Evolutionary conservation across 2,888 invertebrate genomes (phyloP), one percentile per base, ranked within the genome.

Genomic region (Drosophila rubida): DNA sequence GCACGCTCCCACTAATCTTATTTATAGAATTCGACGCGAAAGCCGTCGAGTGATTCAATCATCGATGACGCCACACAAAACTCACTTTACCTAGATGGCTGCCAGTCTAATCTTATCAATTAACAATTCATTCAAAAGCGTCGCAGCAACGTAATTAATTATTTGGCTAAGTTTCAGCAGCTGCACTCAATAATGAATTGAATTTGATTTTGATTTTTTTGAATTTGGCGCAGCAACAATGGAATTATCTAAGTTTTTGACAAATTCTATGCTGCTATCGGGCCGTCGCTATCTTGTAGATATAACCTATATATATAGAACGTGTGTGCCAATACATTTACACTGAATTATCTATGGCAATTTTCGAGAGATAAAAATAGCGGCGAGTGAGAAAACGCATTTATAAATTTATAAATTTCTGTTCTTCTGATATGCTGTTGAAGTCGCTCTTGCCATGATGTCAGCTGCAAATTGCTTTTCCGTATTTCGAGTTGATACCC

Each of bases 401-500:
- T 71, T 41, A 72, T 44, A 42, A 59, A 58, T 30, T 69, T 57
- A 53, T 58, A 61, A 30, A 45, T 57, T 35, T 46, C 3, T 2
- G 19, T 19, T 19, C 3, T 3, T 30, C 14, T 14, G 42, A 41
- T 63, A 48, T 54, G 45, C 30, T 46, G 41, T 55, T 48, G 65
- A 48, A 13, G 27, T 51, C 39, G 32, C n/a, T 32, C n/a, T 32
- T 72, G 74, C 58, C 58, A 74, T 83, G 87, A 83, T 83, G 83
- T 83, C 83, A 83, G 87, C 78, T 86, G 75, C 75, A 75, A 84
- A 82, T 80, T 75, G 73, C 53, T 87, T 83, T 83, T 86, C 87
- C 83, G 87, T 83, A 86, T 83, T 75, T 75, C 58, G 78, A 78
- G 58, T 80, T 80, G 72, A 72, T 72, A 78, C 62, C 60, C 57